Evolutionary conservation across 1,140 invertebrate species (phyloP).

Genomic region (Reticulitermes speratus): DNA sequence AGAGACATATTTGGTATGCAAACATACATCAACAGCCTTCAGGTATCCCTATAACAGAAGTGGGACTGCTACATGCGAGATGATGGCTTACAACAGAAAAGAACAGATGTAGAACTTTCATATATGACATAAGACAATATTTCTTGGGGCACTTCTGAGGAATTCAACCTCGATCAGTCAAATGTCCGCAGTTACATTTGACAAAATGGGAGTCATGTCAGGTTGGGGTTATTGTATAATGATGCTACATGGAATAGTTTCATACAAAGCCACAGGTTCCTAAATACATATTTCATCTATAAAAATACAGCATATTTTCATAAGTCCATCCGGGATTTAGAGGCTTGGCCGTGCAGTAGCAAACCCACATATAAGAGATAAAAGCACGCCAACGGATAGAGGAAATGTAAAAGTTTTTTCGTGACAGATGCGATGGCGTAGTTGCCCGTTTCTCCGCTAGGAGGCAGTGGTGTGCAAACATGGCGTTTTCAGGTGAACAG

Average conservation of each 20-base stretch:
- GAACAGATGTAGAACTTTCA: slow-evolving; percentile 19
- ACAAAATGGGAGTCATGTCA: no score
- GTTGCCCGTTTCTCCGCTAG: no score
- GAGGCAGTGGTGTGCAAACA: no score
- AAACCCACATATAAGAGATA: no score
- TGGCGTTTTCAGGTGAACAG: no score
- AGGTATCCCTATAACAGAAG: background rate
- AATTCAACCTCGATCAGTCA: background rate
- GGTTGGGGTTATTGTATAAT: no score
- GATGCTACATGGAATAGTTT: background rate
- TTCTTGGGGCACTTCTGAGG: slow-evolving; percentile 13
- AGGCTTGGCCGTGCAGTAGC: no score
- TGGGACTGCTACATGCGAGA: background rate
- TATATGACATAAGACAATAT: background rate
- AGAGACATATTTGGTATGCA: background rate
- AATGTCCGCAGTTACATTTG: background rate
- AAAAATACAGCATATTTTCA: no score
- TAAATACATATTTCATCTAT: background rate
- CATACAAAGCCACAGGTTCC: background rate
- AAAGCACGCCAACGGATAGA: no score
- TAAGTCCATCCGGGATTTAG: no score
- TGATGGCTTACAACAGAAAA: background rate
- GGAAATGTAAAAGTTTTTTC: no score
- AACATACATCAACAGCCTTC: background rate
- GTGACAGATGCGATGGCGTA: no score